phyloP scores from a whole-genome alignment of 2,888 invertebrate genomes.

The Tipula confusa region DNA sequence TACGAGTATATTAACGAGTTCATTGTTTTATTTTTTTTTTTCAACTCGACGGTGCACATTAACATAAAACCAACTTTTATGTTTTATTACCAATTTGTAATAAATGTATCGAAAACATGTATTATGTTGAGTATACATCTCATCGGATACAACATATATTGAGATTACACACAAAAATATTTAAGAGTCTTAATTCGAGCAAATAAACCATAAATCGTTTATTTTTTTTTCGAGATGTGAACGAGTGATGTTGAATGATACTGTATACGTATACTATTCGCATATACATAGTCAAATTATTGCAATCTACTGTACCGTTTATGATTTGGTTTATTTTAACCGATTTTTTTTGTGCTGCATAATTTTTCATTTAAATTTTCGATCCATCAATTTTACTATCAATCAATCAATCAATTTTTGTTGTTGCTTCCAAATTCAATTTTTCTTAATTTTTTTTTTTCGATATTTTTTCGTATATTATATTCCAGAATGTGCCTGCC shows the following conservation, averaged over 20 bases:
- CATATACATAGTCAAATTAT: background rate
- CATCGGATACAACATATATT: background rate
- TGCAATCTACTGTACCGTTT: constrained; percentile 12
- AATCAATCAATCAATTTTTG: constrained; percentile 9
- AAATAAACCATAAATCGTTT: background rate
- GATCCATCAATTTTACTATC: constrained; percentile 25
- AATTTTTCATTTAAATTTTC: constrained; percentile 9
- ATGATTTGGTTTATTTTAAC: background rate
- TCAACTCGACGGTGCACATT: background rate
- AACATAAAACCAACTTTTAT: background rate
- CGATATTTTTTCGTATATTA: background rate
- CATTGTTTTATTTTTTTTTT: constrained; percentile 12
- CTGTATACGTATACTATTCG: background rate
- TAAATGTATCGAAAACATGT: background rate
- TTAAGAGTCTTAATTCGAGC: background rate
- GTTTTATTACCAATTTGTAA: background rate
- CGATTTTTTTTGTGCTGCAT: background rate
- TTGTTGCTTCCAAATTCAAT: background rate
- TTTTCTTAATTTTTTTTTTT: background rate
- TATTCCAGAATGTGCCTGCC: background rate
- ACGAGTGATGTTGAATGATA: background rate
- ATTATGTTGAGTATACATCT: too few species aligned
- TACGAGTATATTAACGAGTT: background rate
- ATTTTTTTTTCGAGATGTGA: background rate
- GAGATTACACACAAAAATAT: background rate